Percentiles rank a stretch among this genome's conserved stretches.
These are phyloP conservation scores for Falco columbarius DNA, from an alignment of 2,797 vertebrate species.

Conservation along the genomic window DNA sequence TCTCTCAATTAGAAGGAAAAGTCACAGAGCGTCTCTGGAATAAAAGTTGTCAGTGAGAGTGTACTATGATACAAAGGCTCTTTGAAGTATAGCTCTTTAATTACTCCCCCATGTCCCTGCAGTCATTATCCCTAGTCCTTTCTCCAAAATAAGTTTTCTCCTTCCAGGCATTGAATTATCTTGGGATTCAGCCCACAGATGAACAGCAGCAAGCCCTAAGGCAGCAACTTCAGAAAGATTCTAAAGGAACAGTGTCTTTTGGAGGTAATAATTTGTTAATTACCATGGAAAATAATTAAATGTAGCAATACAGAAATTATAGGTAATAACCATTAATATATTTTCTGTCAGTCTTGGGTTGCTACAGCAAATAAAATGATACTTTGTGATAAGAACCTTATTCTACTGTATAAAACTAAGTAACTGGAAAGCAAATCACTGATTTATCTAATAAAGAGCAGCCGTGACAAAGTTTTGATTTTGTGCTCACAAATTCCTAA, in stretches of 20 bases:
- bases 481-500: background rate
- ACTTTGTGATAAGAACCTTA: background rate
- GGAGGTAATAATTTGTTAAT: constrained; percentile 81
- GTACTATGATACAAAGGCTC: constrained; percentile 35
- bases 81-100: constrained; percentile 52
- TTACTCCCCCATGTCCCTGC: constrained; percentile 42
- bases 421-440: background rate
- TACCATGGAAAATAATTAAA: constrained; percentile 1
- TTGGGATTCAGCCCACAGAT: constrained; percentile 85
- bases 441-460: background rate
- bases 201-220: constrained; percentile 82
- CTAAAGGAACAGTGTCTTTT: constrained; percentile 83
- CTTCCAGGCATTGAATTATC: constrained; percentile 81
- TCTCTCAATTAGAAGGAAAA: constrained; percentile 51
- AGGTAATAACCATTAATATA: background rate
- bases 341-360: background rate
- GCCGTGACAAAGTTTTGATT: background rate
- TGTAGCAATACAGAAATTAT: background rate
- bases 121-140: constrained; percentile 40
- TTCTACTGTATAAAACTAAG: background rate
- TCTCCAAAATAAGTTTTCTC: background rate
- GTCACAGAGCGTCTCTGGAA: constrained; percentile 23
- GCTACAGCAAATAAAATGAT: background rate
- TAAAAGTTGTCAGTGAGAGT: constrained; percentile 43
- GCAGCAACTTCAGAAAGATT: constrained; percentile 82